Base-by-base conservation (phyloP, 2,113 vertebrate species). In the Sisor rabdophorus region DNA sequence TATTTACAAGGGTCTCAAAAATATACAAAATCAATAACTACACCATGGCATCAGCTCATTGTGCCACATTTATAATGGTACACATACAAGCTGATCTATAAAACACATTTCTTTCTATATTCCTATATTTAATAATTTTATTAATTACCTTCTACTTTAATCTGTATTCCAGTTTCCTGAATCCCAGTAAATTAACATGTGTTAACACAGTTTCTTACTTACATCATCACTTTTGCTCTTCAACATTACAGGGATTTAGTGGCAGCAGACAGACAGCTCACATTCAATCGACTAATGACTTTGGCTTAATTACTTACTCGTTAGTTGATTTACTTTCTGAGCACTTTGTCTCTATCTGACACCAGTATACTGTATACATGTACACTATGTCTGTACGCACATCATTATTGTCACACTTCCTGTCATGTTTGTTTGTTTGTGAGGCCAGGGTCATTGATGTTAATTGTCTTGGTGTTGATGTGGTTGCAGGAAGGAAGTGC, bases 251-350 rank as follows among this genome's bases (percentile, higher is more conserved):
- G 61, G 11, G 55, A n/a, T 55, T 61, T 55, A 13, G 67, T 63
- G 78, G 75, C 75, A 68, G 78, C 50, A 65, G 77, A 78, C 63
- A 73, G 44, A 64, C 40, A 32, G 77, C 70, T 72, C 10, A 30
- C 67, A 11, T 73, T 65, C 19, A 48, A 59, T 61, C 72, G 30
- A 48, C 56, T 71, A 60, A 76, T 72, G 71, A 75, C 59, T 53
- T 67, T 83, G 70, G 22, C 55, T 78, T 83, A 80, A 83, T 83
- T 80, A 80, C 58, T 22, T 40, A 71, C 81, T 83, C 47, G 16
- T 83, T 83, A 83, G 81, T 73, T 83, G 58, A 83, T 78, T 73
- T 44, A 80, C 78, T 64, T 69, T 53, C 72, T 68, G 47, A 78
- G 76, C 59, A 50, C 36, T 74, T 56, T 28, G 55, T 78, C 40